Conservation (phyloP, 2,797 vertebrate genomes). For the Tapera naevia region DNA sequence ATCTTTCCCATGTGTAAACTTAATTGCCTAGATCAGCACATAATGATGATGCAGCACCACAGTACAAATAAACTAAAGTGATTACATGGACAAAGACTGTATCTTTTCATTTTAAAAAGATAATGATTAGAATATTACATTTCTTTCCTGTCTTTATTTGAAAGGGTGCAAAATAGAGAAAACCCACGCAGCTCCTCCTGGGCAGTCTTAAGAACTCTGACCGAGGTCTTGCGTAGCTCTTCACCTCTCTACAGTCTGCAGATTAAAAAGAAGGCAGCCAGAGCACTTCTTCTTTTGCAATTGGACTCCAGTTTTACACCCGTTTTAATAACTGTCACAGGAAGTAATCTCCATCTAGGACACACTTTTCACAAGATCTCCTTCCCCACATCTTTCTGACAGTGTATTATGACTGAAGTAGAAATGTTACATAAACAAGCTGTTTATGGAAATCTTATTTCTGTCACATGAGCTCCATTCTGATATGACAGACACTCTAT, state of each 20-base stretch:
- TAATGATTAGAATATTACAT: not conserved
- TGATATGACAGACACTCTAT: not conserved
- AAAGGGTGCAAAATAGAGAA: not conserved
- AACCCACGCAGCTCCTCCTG: not conserved
- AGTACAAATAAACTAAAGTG: slow-evolving; percentile 8
- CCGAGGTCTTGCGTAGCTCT: slow-evolving; percentile 4
- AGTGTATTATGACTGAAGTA: slow-evolving; percentile 61
- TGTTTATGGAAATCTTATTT: slow-evolving; percentile 63
- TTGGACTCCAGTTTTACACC: not conserved
- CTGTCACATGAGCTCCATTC: slow-evolving; percentile 46
- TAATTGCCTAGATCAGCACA: slow-evolving; percentile 20
- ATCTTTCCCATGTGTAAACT: slow-evolving; percentile 16
- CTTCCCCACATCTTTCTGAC: slow-evolving; percentile 9
- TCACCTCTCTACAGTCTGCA: not conserved
- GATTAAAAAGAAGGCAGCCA: not conserved
- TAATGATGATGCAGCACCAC: not conserved
- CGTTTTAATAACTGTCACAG: slow-evolving; percentile 15
- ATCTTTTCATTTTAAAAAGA: not conserved
- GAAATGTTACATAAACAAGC: slow-evolving; percentile 67
- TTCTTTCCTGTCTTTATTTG: slow-evolving; percentile 8
- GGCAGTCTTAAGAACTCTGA: not conserved
- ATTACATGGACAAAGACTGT: not conserved
- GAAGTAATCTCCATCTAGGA: slow-evolving; percentile 55
- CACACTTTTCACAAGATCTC: slow-evolving; percentile 51
- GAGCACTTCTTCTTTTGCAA: not conserved